These are phyloP conservation scores for Steinernema khuongi DNA, from an alignment of 1,140 invertebrate species.

Conservation along the genomic window DNA sequence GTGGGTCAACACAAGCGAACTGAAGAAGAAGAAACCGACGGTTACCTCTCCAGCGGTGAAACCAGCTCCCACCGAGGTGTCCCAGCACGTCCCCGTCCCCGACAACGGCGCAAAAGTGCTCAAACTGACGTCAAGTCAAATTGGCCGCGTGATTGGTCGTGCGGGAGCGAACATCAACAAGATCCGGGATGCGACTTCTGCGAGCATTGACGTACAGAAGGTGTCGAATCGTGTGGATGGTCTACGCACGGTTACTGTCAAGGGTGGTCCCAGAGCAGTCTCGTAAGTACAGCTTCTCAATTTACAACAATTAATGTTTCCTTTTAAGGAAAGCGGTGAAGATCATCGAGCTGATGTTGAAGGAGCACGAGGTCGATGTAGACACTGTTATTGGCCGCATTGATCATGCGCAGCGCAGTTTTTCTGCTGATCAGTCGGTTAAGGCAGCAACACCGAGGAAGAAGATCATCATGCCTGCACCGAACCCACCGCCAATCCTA, in stretches of 20 bases:
- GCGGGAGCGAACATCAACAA: slow-evolving; percentile 45
- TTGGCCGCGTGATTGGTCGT: slow-evolving; percentile 32
- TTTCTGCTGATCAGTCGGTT: no score
- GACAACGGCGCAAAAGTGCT: not conserved
- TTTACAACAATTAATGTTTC: not conserved
- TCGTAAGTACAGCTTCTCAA: not conserved
- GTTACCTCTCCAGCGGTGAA: no score
- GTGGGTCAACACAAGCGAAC: not conserved
- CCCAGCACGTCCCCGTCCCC: no score
- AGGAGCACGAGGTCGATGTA: not conserved
- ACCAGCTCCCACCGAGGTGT: no score
- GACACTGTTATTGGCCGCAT: not conserved
- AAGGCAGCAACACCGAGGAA: no score
- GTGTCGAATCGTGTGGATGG: not conserved
- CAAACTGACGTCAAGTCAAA: not conserved
- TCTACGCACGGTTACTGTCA: not conserved
- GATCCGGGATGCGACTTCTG: slow-evolving; percentile 54
- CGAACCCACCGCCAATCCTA: no score
- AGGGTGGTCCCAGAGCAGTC: not conserved
- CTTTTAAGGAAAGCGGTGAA: not conserved
- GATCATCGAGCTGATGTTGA: slow-evolving; percentile 8
- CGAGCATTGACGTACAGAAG: slow-evolving; percentile 43
- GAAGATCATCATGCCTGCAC: no score
- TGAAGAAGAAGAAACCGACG: not conserved
- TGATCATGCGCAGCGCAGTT: no score